Percentiles rank a stretch among this genome's conserved stretches.
Conservation (phyloP, 2,888 invertebrate genomes). For the Andrena camellia region DNA sequence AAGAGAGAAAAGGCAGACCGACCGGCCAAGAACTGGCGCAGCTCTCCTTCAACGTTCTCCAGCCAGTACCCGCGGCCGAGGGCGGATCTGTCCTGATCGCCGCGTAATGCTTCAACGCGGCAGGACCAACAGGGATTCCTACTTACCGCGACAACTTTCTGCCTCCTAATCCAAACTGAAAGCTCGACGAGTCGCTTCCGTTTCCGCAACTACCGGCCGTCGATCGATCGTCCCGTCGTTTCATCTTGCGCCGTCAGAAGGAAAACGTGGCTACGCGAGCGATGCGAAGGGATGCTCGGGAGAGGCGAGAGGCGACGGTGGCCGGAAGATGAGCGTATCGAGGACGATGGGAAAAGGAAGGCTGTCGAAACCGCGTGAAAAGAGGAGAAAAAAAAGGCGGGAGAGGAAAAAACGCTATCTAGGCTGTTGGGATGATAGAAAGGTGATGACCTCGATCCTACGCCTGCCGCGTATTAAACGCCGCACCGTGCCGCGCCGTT, state of each 20-base stretch:
- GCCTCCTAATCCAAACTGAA: neutral
- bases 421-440: conserved; percentile 75
- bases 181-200: conserved; percentile 3
- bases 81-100: conserved; percentile 62
- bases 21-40: conserved; percentile 73
- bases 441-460: conserved; percentile 83
- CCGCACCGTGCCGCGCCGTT: conserved; percentile 55
- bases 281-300: neutral
- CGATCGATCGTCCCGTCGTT: neutral
- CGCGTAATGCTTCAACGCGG: conserved; percentile 37
- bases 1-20: conserved; percentile 68
- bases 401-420: conserved; percentile 65
- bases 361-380: conserved; percentile 43
- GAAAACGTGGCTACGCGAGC: no score
- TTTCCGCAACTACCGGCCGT: conserved; percentile 19
- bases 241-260: no score
- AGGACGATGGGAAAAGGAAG: conserved; percentile 13
- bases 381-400: neutral
- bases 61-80: conserved; percentile 54
- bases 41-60: conserved; percentile 74
- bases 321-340: conserved; percentile 16
- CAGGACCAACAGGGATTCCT: conserved; percentile 41
- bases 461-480: conserved; percentile 72
- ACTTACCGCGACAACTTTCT: conserved; percentile 7
- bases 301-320: neutral